Evolutionary conservation across 2,113 vertebrate genomes (phyloP), one percentile per base, ranked within the genome.

Genomic region (Eolophus roseicapilla): DNA sequence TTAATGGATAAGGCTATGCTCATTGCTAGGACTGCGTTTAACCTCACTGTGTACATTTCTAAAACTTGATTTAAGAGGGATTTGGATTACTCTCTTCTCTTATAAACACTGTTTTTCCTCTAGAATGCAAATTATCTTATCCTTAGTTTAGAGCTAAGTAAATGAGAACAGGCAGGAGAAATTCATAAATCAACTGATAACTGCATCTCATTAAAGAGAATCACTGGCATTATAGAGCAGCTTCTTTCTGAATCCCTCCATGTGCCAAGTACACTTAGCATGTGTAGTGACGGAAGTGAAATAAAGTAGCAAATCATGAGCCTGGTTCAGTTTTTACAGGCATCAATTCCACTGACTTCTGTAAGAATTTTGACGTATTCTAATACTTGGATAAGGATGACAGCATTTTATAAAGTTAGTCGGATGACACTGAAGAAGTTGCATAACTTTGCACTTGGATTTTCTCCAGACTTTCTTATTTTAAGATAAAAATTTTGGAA

Each of bases 161-260:
- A 89, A 95, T 94, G 86, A 92, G 75, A 96, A 70, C 41, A 84
- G 67, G 63, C 80, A 93, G 90, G 71, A 91, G 77, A 94, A 97
- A 90, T 90, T 89, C 27, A 53, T 93, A 96, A 94, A 91, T 93
- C 87, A 95, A 35, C 62, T 55, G 80, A 55, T 92, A 92, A 96
- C 64, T 94, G 43, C 82, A 83, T 71, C 69, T 93, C 93, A 82
- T 94, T 92, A 92, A 89, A 90, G 62, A 65, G 62, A 86, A 70
- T 88, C 76, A 47, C 23, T 76, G 93, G 57, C 90, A 84, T 44
- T 76, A 29, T 9, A 65, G 76, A 90, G 37, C 52, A 93, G 50
- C 83, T 92, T 91, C 68, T 93, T 92, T 91, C 60, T 50, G 64
- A 82, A 49, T 86, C 67, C 11, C 14, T 82, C 55, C 10, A 2